Percentiles rank a stretch among this genome's conserved stretches.
These are phyloP conservation scores for Eupithecia exiguata DNA, from an alignment of 2,888 invertebrate species.

Conservation along the genomic window DNA sequence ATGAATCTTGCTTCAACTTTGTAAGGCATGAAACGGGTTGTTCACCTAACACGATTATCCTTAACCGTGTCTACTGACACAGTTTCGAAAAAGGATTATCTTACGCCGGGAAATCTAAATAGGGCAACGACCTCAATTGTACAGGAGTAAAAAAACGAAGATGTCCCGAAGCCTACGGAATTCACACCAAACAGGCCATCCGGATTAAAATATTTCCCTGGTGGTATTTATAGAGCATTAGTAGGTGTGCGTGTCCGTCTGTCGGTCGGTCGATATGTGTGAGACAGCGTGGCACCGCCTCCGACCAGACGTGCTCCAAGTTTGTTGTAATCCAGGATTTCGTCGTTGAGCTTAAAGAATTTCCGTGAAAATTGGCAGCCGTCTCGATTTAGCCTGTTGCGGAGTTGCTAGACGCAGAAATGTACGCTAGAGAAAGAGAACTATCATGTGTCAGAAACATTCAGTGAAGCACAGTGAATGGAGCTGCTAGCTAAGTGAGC, in stretches of 20 bases:
- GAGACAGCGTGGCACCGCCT: constrained; percentile 83
- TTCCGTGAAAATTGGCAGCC: constrained; percentile 48
- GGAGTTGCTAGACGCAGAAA: constrained; percentile 30
- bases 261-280: constrained; percentile 73
- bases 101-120: constrained; percentile 60
- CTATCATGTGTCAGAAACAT: constrained; percentile 19
- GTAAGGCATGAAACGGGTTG: constrained; percentile 55
- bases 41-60: constrained; percentile 63
- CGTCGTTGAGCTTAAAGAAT: constrained; percentile 63
- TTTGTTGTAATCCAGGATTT: constrained; percentile 75
- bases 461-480: constrained; percentile 30
- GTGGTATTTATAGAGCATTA: constrained; percentile 79
- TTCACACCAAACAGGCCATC: constrained; percentile 80
- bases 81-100: constrained; percentile 64
- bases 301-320: constrained; percentile 71
- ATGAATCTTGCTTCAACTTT: constrained; percentile 52
- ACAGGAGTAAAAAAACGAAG: constrained; percentile 63
- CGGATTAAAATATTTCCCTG: constrained; percentile 82
- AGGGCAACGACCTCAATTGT: constrained; percentile 63
- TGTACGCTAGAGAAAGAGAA: constrained; percentile 22
- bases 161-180: constrained; percentile 72
- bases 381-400: constrained; percentile 37
- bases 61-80: constrained; percentile 67
- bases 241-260: constrained; percentile 78
- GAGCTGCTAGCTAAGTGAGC: constrained; percentile 34